These are phyloP conservation scores for Escarpia spicata DNA, from an alignment of 2,888 invertebrate species.

Conservation along the genomic window DNA sequence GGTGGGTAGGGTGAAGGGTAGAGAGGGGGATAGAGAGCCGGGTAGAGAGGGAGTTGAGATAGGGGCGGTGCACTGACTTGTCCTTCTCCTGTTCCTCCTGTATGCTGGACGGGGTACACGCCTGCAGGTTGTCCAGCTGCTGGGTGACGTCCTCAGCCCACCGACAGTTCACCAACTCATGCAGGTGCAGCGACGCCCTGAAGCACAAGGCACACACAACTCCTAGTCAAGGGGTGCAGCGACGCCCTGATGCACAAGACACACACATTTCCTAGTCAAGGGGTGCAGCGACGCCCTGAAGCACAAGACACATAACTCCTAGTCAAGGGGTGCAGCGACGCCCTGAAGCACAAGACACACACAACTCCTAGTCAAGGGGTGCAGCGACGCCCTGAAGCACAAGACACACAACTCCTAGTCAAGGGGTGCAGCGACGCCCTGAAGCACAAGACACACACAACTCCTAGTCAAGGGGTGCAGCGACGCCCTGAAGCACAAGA, in stretches of 20 bases:
- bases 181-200: conserved; percentile 81
- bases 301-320: too few species aligned
- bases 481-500: conserved; percentile 70
- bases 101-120: conserved; percentile 61
- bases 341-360: too few species aligned
- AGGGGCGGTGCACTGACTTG: conserved; percentile 68
- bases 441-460: too few species aligned
- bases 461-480: conserved; percentile 41
- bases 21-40: too few species aligned
- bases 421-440: too few species aligned
- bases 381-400: too few species aligned
- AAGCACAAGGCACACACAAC: background rate
- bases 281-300: too few species aligned
- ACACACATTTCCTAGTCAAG: background rate
- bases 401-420: too few species aligned
- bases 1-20: too few species aligned
- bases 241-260: background rate
- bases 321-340: background rate
- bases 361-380: background rate
- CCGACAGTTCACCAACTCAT: conserved; percentile 91
- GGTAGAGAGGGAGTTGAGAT: background rate
- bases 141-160: conserved; percentile 96
- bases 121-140: conserved; percentile 86
- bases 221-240: background rate
- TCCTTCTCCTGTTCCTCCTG: conserved; percentile 75